A percentile compares a stretch with the other conserved stretches of the same genome.
phyloP scores from a whole-genome alignment of 2,888 invertebrate genomes.

The Noctua janthina region DNA sequence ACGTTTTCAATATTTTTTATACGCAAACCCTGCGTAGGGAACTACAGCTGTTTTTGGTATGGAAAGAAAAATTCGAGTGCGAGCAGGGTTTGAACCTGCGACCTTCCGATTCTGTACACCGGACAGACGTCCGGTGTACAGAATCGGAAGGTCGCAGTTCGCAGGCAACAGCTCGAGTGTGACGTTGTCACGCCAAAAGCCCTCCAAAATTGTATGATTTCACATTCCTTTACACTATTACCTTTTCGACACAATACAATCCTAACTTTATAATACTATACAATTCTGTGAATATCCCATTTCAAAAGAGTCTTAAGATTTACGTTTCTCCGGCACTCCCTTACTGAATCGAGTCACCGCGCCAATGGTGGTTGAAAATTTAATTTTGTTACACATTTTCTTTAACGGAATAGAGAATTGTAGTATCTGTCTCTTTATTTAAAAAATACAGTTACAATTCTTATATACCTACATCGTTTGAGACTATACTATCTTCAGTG shows the following conservation, averaged over 20 bases:
- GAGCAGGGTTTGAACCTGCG: too few species aligned
- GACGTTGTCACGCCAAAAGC: not conserved
- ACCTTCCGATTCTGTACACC: too few species aligned
- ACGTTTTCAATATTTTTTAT: too few species aligned
- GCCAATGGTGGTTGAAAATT: constrained; percentile 28
- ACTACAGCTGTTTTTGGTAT: too few species aligned
- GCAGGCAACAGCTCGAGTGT: too few species aligned
- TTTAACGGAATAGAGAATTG: constrained; percentile 10
- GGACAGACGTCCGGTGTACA: too few species aligned
- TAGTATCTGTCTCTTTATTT: not conserved
- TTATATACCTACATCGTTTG: not conserved
- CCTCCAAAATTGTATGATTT: not conserved
- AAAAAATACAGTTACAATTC: not conserved
- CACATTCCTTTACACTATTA: not conserved
- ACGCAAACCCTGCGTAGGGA: too few species aligned
- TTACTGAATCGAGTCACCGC: constrained; percentile 10
- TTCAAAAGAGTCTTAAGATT: constrained; percentile 23
- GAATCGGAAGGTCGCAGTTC: too few species aligned
- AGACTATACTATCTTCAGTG: not conserved
- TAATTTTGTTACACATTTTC: constrained; percentile 30
- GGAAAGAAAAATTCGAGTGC: too few species aligned
- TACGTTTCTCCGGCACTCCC: constrained; percentile 11
- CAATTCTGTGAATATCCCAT: constrained; percentile 16
- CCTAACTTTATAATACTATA: not conserved
- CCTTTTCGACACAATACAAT: not conserved